Evolutionary conservation across 2,888 invertebrate species (phyloP), one percentile per base, ranked within the genome.

Genomic region (Trypoxylon attenuatum): DNA sequence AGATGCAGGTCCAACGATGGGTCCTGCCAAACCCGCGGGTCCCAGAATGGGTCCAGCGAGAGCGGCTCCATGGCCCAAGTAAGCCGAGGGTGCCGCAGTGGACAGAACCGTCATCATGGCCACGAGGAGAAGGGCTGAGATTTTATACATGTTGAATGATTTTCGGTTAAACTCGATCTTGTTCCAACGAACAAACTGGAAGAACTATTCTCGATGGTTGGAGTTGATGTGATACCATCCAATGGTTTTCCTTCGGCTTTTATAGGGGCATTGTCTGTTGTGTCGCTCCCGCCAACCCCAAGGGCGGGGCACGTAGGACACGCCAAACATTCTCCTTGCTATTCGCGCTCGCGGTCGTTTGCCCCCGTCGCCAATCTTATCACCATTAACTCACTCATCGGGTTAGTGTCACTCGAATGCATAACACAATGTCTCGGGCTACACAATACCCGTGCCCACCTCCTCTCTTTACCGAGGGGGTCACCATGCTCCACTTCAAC

Each of bases 221-320:
- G 60, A 69, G 78, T 68, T 71, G 80, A 80, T 82, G 79, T 81
- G 81, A 70, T 76, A 78, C 56, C 68, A 68, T 73, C 69, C 71
- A 63, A 49, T 56, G 59, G 27, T 33, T 41, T 62, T 64, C 55
- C 62, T 66, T 73, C 75, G 69, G 79, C 85, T 85, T 85, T 84
- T 85, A 85, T 85, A 85, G 75, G 61, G 45, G 66, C 64, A 70
- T 77, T 71, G 76, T 76, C 65, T 69, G 53, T 23, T 21, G 25
- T 27, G 13, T n/a, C 57, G 60, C 71, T 63, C 67, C 71, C 73
- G 58, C 66, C 74, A 62, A 75, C 79, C 78, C 76, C 73, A 71
- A 80, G 81, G 84, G 85, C 80, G 85, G 83, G 85, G 85, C 85
- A 71, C 69, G n/a, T n/a, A 80, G 79, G 77, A 80, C 81, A 79